These are phyloP conservation scores for Parus major DNA, from an alignment of 2,113 vertebrate genomes.

Conservation along the genomic window DNA sequence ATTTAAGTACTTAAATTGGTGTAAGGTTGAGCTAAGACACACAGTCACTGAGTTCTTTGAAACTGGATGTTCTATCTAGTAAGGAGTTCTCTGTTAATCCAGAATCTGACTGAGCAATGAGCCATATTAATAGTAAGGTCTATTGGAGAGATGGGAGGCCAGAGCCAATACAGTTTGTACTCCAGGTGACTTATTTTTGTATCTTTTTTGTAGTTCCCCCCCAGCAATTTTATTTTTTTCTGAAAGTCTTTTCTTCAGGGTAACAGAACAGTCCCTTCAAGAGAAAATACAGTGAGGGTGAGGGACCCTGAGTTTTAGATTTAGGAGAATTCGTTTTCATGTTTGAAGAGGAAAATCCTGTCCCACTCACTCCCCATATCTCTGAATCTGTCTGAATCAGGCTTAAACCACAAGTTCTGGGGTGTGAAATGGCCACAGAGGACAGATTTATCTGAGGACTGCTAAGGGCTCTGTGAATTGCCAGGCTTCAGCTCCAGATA, in stretches of 20 bases:
- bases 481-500: not conserved
- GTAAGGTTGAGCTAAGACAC: not conserved
- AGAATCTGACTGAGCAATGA: not conserved
- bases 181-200: not conserved
- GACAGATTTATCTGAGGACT: not conserved
- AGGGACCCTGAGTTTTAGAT: not conserved
- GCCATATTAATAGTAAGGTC: not conserved
- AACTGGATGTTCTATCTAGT: not conserved
- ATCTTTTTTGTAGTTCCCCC: not conserved
- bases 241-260: not conserved
- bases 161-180: not conserved
- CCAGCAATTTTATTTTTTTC: not conserved
- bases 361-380: fast-evolving
- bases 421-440: not conserved
- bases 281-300: not conserved
- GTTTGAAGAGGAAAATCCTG: not conserved
- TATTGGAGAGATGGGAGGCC: not conserved
- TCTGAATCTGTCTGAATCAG: not conserved
- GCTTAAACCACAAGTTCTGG: not conserved
- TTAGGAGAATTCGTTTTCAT: not conserved
- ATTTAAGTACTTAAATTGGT: not conserved
- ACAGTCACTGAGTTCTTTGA: not conserved
- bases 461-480: not conserved
- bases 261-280: not conserved
- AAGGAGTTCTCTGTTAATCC: not conserved